Conservation (phyloP, 2,797 vertebrate genomes). For the Mus caroli region DNA sequence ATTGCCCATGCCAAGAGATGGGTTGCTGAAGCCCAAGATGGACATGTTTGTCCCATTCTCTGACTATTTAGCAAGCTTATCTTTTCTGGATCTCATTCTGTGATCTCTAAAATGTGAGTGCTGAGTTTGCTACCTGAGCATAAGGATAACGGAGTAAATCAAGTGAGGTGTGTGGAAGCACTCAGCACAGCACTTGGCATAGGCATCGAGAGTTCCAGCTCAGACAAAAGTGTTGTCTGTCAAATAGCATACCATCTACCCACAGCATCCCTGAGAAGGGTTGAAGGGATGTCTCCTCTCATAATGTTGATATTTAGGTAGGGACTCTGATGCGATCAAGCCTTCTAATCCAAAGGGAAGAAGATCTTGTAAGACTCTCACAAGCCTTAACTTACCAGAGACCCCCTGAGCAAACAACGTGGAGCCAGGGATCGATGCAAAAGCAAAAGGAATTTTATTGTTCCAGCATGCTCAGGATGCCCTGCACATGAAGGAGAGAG, state of each 20-base stretch:
- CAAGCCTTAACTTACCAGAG: no score
- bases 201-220: not conserved
- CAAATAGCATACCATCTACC: not conserved
- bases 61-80: fast-evolving
- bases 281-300: not conserved
- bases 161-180: not conserved
- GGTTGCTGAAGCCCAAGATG: not conserved
- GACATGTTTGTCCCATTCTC: fast-evolving
- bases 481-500: no score
- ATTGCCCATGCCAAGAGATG: not conserved
- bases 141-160: not conserved
- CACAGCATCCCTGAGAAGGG: not conserved
- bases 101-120: not conserved
- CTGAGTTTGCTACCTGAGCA: not conserved
- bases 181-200: not conserved
- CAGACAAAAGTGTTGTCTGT: not conserved
- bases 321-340: not conserved
- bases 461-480: no score
- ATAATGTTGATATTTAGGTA: not conserved
- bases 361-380: not conserved
- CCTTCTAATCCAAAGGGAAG: not conserved
- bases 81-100: not conserved
- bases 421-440: no score
- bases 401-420: no score
- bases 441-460: no score